phyloP scores from a whole-genome alignment of 2,797 vertebrate species.

The Phalloptychus januarius region DNA sequence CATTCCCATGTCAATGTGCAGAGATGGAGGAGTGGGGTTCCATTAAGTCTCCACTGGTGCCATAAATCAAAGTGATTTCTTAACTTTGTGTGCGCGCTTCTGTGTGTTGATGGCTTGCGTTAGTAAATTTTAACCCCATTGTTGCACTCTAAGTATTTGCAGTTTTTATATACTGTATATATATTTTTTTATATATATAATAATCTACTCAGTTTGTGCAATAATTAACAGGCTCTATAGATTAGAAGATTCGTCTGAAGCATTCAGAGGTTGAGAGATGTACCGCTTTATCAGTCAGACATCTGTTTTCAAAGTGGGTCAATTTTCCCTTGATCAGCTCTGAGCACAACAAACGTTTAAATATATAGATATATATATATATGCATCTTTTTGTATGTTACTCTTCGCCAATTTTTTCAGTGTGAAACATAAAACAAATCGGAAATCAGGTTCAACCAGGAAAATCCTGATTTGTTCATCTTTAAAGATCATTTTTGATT shows the following conservation, averaged over 20 bases:
- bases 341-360: background rate
- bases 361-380: background rate
- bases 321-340: background rate
- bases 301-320: background rate
- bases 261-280: background rate
- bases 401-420: background rate
- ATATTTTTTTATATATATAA: background rate
- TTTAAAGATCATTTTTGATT: background rate
- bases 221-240: background rate
- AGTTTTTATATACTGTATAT: too few relatives aligned
- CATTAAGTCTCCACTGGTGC: conserved; percentile 73
- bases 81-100: conserved; percentile 32
- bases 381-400: background rate
- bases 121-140: background rate
- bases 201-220: background rate
- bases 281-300: background rate
- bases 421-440: background rate
- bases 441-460: background rate
- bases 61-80: conserved; percentile 77
- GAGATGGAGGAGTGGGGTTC: conserved; percentile 69
- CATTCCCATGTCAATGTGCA: conserved; percentile 63
- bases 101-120: background rate
- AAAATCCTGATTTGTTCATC: background rate
- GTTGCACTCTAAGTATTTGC: background rate
- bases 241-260: background rate